Evolutionary conservation across 2,113 vertebrate species (phyloP), one percentile per base, ranked within the genome.

Genomic region (Sphaerodactylus townsendi): DNA sequence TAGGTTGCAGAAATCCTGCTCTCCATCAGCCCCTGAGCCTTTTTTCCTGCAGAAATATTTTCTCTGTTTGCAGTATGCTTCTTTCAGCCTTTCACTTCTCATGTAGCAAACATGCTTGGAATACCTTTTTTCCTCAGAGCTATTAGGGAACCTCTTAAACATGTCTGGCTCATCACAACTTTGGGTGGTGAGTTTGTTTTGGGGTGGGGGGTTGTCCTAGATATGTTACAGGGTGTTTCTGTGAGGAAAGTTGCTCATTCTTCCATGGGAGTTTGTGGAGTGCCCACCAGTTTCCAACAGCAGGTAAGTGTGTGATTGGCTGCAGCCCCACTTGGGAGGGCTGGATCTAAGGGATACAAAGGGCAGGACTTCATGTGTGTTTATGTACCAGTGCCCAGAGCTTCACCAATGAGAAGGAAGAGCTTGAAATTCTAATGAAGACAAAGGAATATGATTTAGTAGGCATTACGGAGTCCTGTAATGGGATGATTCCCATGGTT

Each of bases 51-150:
- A 62, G 6, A 91, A 0, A 48, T 94, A 94, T 89, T 95, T 95
- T 77, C 73, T 93, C 90, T 96, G 96, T 59, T 90, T 94, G 79
- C 83, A 90, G 74, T 94, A 94, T 0, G 95, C 84, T 0, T 95
- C 95, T 68, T 90, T 94, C 56, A 97, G 10, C 70, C 93, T 86
- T 71, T 77, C 92, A 19, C 80, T 87, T 15, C 88, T 89, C 62
- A 53, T 66, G 76, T 95, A 91, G 0, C 0, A 70, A 0, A 92
- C 87, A 3, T 75, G 87, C 0, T 1, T 25, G 1, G 46, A 82
- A 2, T 44, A 23, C 2, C 65, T 87, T 23, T 91, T 94, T 75
- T 93, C 71, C 62, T 94, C 90, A 0, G 85, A 59, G 81, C 92
- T 93, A 35, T 93, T 89, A 1, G 82, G 50, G 4, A 17, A 50